Conservation (phyloP, 2,113 vertebrate genomes). For the Gnathonemus echidnorhynchus region DNA sequence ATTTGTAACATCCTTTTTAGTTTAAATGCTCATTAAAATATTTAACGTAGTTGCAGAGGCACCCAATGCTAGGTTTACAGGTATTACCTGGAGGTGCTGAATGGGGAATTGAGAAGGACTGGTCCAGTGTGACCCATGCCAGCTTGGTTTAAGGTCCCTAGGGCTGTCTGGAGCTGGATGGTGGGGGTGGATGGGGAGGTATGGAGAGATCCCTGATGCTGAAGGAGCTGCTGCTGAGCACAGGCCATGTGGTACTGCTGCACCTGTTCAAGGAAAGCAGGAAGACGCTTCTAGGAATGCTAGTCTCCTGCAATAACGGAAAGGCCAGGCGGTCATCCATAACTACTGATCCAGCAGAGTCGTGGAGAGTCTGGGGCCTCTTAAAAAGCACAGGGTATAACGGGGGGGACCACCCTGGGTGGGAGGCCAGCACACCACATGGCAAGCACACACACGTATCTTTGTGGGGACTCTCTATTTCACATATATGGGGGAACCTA, state of each 20-base stretch:
- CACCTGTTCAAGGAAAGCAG: constrained; percentile 57
- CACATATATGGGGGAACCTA: too few relatives aligned
- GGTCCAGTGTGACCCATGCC: constrained; percentile 53
- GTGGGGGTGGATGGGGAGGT: constrained; percentile 60
- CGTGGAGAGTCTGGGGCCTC: not conserved
- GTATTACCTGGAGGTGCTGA: constrained; percentile 54
- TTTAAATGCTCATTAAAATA: not conserved
- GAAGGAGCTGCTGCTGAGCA: constrained; percentile 61
- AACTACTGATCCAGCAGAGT: not conserved
- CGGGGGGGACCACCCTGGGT: not conserved
- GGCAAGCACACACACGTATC: not conserved
- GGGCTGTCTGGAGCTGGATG: constrained; percentile 72
- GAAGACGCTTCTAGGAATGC: not conserved
- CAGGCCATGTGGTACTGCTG: constrained; percentile 88
- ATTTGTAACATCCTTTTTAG: not conserved
- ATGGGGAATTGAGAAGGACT: constrained; percentile 56
- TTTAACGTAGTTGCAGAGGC: not conserved
- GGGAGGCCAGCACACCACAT: not conserved
- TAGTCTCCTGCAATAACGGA: not conserved
- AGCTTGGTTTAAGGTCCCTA: constrained; percentile 61
- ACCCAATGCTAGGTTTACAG: not conserved
- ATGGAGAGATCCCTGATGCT: constrained; percentile 54
- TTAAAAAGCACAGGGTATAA: not conserved
- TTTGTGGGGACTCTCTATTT: too few relatives aligned
- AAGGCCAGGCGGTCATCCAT: not conserved